Conservation (phyloP, 2,888 invertebrate species). For the Eilema depressum region DNA sequence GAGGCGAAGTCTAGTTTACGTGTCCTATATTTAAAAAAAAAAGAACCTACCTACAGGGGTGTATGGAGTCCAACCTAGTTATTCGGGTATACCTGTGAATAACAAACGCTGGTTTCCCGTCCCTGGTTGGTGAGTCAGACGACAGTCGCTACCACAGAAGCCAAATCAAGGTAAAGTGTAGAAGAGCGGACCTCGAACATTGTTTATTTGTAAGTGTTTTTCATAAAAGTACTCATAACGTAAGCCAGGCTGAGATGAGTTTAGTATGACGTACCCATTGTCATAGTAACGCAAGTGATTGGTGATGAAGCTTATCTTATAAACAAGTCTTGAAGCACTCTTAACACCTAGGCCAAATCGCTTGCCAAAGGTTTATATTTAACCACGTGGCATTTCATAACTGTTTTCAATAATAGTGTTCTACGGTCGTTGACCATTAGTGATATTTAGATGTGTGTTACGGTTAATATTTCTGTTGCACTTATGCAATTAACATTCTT, state of each 20-base stretch:
- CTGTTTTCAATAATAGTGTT: constrained; percentile 7
- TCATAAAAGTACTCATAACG: not conserved
- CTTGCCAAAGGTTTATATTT: constrained; percentile 14
- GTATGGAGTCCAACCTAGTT: no score
- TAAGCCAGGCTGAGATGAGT: not conserved
- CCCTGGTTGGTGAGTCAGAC: no score
- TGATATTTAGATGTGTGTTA: constrained; percentile 12
- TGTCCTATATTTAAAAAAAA: no score
- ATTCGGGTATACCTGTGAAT: no score
- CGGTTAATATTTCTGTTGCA: constrained; percentile 3
- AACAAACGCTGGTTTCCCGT: no score
- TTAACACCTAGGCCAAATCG: not conserved
- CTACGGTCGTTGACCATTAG: constrained; percentile 5
- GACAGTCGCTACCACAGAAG: no score
- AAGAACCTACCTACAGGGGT: no score
- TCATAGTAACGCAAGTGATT: not conserved
- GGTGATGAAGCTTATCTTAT: not conserved
- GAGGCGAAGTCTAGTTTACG: no score
- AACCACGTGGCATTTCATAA: constrained; percentile 12
- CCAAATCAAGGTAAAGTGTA: no score
- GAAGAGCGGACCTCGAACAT: not conserved
- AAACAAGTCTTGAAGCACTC: constrained; percentile 2
- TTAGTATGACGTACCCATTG: not conserved
- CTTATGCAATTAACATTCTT: constrained; percentile 7
- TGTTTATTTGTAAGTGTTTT: not conserved